Conservation (phyloP, 1,140 invertebrate species). For the Euborellia annulipes region DNA sequence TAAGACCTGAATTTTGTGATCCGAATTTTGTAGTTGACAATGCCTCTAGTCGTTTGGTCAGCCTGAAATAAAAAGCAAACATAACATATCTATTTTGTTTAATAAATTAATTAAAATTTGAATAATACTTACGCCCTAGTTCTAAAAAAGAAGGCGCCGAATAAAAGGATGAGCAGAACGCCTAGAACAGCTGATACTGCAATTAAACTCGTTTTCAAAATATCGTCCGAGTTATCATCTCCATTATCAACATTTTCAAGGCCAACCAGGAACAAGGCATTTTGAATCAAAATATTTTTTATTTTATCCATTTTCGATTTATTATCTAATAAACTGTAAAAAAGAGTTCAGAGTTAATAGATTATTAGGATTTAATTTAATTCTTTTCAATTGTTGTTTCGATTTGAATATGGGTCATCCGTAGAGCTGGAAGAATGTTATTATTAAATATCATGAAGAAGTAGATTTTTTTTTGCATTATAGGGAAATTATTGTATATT, state of each 20-base stretch:
- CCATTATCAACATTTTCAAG: conserved; percentile 20
- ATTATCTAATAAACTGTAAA: conserved; percentile 25
- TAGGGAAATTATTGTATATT: too few species aligned
- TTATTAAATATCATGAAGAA: too few species aligned
- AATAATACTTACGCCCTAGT: conserved; percentile 29
- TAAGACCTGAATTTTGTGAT: conserved; percentile 39
- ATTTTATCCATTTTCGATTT: conserved; percentile 25
- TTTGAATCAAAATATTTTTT: conserved; percentile 22
- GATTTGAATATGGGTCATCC: too few species aligned
- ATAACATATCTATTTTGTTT: too few species aligned
- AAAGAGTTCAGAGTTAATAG: too few species aligned
- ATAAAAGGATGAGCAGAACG: conserved; percentile 28
- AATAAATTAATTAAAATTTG: neutral
- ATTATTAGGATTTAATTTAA: too few species aligned
- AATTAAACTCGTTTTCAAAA: conserved; percentile 32
- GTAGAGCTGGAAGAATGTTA: too few species aligned
- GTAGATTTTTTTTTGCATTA: too few species aligned
- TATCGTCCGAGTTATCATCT: conserved; percentile 18
- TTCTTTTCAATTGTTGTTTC: too few species aligned
- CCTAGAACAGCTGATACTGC: conserved; percentile 30
- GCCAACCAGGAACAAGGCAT: conserved; percentile 26
- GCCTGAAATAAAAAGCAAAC: conserved; percentile 21
- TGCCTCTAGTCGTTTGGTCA: conserved; percentile 35
- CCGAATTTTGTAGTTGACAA: conserved; percentile 41
- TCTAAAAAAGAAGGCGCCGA: conserved; percentile 31